Base-by-base conservation (phyloP, 2,888 invertebrate genomes). In the Macrosiphum euphorbiae region DNA sequence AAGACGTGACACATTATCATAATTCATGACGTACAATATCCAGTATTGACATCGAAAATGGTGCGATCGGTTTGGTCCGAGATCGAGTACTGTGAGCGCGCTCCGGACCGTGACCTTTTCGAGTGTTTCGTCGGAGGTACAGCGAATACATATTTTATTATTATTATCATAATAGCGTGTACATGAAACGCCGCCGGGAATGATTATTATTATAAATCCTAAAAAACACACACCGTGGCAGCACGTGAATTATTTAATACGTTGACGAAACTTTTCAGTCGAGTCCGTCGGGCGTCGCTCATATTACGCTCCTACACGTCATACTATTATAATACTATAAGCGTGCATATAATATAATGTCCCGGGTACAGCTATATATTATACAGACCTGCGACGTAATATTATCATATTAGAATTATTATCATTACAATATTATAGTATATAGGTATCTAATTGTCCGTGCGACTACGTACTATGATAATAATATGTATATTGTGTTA, bases 111-210 rank as follows among this genome's bases (percentile, higher is more conserved):
- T 87, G 92, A 92, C 92, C 47, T 87, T 92, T 87, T n/a, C 24
- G 44, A 55, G 55, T 16, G 52, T 85, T 55, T 55, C 67, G n/a
- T 5, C 10, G 47, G 10, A 47, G 47, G 47, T 41, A 85, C 28
- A 35, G 5, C 26, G 35, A 35, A 26, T 41, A 52, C 78, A 35
- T 50, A 26, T 58, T 26, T 20, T 55, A 50, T 50, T 28, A 52
- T 50, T 26, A 58, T 58, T 58, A 89, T 55, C 61, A 61, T 61
- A 35, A 88, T 55, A 88, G 50, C 55, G 44, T 26, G n/a, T n/a
- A 41, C 87, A 67, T 61, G 92, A 92, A 92, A 87, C 61, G 92
- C 86, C 61, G 92, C 16, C 50, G 92, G 92, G 50, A 87, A 87
- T 28, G 87, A 55, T 55, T 55, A 87, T 61, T 85, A 92, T 61